Base-by-base conservation (phyloP, 2,888 invertebrate species). In the Willowsia nigromaculata region DNA sequence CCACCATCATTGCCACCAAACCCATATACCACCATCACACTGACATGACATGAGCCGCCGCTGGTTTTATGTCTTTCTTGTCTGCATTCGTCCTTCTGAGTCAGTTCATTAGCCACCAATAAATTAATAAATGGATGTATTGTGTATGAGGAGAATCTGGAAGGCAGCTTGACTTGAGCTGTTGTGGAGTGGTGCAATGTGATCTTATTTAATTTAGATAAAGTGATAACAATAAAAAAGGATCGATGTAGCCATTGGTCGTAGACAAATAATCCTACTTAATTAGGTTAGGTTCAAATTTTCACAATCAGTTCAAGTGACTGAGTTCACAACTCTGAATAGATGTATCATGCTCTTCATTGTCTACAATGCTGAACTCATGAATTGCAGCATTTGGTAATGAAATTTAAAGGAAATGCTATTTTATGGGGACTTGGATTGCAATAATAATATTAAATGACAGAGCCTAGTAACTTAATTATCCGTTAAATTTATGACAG, bases 91-190 rank as follows among this genome's bases (percentile, higher is more conserved):
- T 53, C 62, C 30, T 33, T 47, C 18, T 81, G 59, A 82, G 83
- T 53, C 80, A 89, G 85, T 68, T 89, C 85, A 85, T 85, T 89
- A 84, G 89, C 89, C 65, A 80, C 84, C 84, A 89, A 89, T 89
- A 89, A 84, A 84, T 88, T 88, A 88, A 88, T 88, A 74, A 84
- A 74, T 43, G 40, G 22, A 65, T 25, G 22, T 37, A 37, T n/a
- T 37, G 37, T 37, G 13, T 59, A 25, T 7, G 4, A 7, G 25
- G 27, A 59, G 9, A 13, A 22, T n/a, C n/a, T n/a, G n/a, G 37
- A 5, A 22, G 15, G 25, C 74, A 47, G 37, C 76, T 13, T 37
- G 37, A 4, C 59, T 1, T 47, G 37, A 11, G 4, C 15, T 9
- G 47, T 2, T 1, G 43, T 25, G 47, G n/a, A 43, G 22, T 43